Evolutionary conservation across 2,113 vertebrate genomes (phyloP).

Genomic region (Zosterops borbonicus): DNA sequence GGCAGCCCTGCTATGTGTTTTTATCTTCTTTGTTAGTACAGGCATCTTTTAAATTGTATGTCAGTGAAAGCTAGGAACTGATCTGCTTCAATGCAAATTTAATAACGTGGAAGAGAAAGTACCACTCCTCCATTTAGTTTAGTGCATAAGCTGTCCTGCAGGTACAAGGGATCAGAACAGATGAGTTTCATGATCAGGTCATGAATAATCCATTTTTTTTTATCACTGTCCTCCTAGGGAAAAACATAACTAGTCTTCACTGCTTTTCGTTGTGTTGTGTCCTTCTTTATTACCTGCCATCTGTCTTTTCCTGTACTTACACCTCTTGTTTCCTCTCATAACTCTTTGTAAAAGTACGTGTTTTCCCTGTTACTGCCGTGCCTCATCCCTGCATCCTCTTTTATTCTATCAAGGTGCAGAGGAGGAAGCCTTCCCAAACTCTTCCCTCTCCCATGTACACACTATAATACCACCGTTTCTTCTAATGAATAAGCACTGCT

Average conservation of each 20-base stretch:
- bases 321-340: background rate
- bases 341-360: accelerated
- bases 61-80: background rate
- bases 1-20: background rate
- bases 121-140: background rate
- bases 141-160: background rate
- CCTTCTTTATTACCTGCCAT: background rate
- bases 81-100: background rate
- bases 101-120: background rate
- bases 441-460: background rate
- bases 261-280: background rate
- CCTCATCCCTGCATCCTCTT: background rate
- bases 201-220: background rate
- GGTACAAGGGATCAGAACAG: background rate
- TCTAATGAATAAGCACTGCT: background rate
- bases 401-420: background rate
- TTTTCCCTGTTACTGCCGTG: background rate
- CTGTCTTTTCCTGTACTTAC: background rate
- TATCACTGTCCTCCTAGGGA: background rate
- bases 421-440: background rate
- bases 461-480: background rate
- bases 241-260: background rate
- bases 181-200: background rate
- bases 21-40: background rate
- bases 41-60: too few species aligned